Evolutionary conservation across 1,140 invertebrate genomes (phyloP), one percentile per base, ranked within the genome.

Genomic region (Glossosoma conforme): DNA sequence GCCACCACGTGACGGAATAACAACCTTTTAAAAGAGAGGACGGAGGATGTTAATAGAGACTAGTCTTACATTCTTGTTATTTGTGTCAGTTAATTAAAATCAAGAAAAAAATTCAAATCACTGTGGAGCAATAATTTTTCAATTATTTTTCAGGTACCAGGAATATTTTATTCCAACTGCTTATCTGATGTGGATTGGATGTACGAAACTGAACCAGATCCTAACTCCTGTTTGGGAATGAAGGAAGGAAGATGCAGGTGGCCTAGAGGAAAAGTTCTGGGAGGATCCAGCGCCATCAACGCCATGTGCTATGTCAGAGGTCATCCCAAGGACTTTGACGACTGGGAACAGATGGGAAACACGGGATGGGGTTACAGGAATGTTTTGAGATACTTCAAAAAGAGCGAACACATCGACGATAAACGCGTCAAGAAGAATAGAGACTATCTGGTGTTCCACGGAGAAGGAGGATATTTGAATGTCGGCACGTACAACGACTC

Each of bases 381-480:
- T 8, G 65, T 76, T 0, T 47, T 76, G 14, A 63, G 63, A 2
- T 76, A 72, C 56, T 77, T 74, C 44, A 63, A 63, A 41, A 76
- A 74, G 63, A 72, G 70, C 32, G 73, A 77, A 66, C 64, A 69
- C 80, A 87, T 67, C 81, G 86, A 54, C 65, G 84, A 14, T 84
- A 83, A 66, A 82, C 83, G 0, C 85, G 85, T 52, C 52, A 44
- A 17, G 5, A 44, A 45, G 8, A 17, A 54, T 2, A 50, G 21
- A 18, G 35, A 60, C 24, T 56, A 63, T 20, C 48, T 32, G 24
- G 40, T 59, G 0, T 90, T 89, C 55, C 89, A 91, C 59, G 66
- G 72, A 2, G 79, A 75, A 0, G 84, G 81, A 1, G 89, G 89
- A 0, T 86, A 88, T 58, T 61, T 90, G 3, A 87, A 86, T 0